Base-by-base conservation (phyloP, 2,113 vertebrate species). In the Prunella himalayana region DNA sequence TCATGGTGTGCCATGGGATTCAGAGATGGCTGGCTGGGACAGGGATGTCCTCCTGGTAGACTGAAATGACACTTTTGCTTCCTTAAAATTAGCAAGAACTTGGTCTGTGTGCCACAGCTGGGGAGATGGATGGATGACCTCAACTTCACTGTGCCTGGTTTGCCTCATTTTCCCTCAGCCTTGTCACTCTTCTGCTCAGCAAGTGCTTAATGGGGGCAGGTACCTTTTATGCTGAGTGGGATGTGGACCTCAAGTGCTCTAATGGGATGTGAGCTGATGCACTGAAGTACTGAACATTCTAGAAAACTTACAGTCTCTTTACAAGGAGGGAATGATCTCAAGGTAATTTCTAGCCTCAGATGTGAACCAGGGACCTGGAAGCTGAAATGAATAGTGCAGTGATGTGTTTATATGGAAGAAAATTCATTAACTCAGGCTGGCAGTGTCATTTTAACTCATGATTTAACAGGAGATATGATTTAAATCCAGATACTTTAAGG, bases 321-420 rank as follows among this genome's bases (percentile, higher is more conserved):
- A 35, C 47, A 10, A 65, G 59, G 45, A 81, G 21, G 31, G 77
- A 57, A 49, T 65, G 89, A 45, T 72, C 54, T 84, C 41, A 47
- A 59, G 66, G 82, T 90, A 18, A 54, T 89, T 95, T 82, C n/a
- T 70, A 61, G 37, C 61, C 54, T 56, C 25, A 41, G 51, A 27
- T 72, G 41, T 49, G 45, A 82, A 87, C 31, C 66, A 72, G 59
- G 66, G 31, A 10, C 80, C 91, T 96, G 81, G 72, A 87, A 82
- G 59, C 61, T 83, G 73, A 94, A 77, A 37, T 59, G 53, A 91
- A 56, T 61, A 49, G 42, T 71, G 51, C 82, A 92, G 81, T 65
- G 31, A 72, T 92, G 83, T 81, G 64, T 84, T 97, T 92, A 57
- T 82, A 41, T 78, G 66, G 79, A 93, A 95, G 65, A n/a, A 63